Base-by-base conservation (phyloP, 1,140 invertebrate species). In the Saxidomus purpurata region DNA sequence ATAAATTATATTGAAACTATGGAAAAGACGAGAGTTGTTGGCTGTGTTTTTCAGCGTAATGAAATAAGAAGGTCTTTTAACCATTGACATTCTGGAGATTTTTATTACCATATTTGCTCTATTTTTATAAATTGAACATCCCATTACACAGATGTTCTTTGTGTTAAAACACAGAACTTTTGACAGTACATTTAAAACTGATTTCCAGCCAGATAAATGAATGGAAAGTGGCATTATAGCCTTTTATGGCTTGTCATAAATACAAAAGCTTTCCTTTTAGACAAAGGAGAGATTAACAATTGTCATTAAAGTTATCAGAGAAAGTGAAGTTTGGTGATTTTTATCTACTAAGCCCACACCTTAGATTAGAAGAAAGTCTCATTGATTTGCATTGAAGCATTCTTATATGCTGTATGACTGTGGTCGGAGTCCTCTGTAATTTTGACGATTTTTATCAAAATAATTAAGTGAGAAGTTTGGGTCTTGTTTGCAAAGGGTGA, bases 381-480 rank as follows among this genome's bases (percentile, higher is more conserved):
- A 76, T 43, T 76, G 71, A 76, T 40, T 76, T 19, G 38, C 40
- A 76, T 76, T 76, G 11, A 76, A 76, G 2, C 11, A 8, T 28
- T 76, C 25, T 76, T 76, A n/a, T 81, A 63, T 80, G 49, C 40
- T n/a, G 31, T 13, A 0, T 61, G 15, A 19, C 79, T 38, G 28
- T 61, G 52, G 52, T 81, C 63, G 52, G 36, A 63, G 79, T 8
- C 36, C 34, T 49, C 59, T 67, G 43, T 84, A 84, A 84, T 47
- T 84, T 84, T 25, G 19, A 67, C 15, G 81, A 84, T 84, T 67
- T 71, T 84, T 69, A 84, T 84, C 81, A 43, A 15, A 47, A 84
- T 84, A 84, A 69, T 84, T 59, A 84, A 40, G 81, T 84, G 81
- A 40, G 55, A 84, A 63, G 81, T 47, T 63, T 25, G 31, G 17